Evolutionary conservation across 2,797 vertebrate genomes (phyloP).

Genomic region (Cynodonichthys magdalenae): DNA sequence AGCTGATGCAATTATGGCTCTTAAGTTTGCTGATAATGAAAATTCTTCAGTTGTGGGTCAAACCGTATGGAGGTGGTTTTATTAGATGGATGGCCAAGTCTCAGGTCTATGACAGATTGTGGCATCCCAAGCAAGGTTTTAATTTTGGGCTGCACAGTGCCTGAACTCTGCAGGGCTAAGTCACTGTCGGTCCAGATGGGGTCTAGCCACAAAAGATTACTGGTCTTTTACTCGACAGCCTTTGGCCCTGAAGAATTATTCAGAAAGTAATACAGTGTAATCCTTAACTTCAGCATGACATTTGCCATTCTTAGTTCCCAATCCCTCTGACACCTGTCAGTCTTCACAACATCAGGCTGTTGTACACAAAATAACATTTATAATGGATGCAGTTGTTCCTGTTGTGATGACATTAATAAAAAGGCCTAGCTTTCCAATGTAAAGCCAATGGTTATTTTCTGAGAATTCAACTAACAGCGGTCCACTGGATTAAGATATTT

Average conservation of each 20-base stretch:
- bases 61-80: slow-evolving; percentile 62
- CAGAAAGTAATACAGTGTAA: slow-evolving; percentile 73
- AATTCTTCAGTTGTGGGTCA: slow-evolving; percentile 56
- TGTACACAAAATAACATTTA: slow-evolving; percentile 28
- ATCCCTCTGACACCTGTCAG: slow-evolving; percentile 66
- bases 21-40: slow-evolving; percentile 72
- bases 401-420: no score
- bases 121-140: slow-evolving; percentile 70
- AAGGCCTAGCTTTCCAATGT: no score
- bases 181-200: slow-evolving; percentile 75
- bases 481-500: no score
- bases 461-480: no score
- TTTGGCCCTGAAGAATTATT: slow-evolving; percentile 64
- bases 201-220: slow-evolving; percentile 71
- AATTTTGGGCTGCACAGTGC: slow-evolving; percentile 51
- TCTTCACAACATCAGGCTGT: slow-evolving; percentile 30
- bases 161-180: slow-evolving; percentile 74
- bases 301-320: slow-evolving; percentile 61
- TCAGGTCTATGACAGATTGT: slow-evolving; percentile 77
- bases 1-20: slow-evolving; percentile 49
- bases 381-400: slow-evolving; percentile 2
- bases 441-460: no score
- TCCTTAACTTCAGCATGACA: slow-evolving; percentile 60
- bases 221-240: slow-evolving; percentile 54
- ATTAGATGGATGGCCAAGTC: slow-evolving; percentile 79